Base-by-base conservation (phyloP, 92 coral and sea anemone genomes). In the Zoanthus solanderi region DNA sequence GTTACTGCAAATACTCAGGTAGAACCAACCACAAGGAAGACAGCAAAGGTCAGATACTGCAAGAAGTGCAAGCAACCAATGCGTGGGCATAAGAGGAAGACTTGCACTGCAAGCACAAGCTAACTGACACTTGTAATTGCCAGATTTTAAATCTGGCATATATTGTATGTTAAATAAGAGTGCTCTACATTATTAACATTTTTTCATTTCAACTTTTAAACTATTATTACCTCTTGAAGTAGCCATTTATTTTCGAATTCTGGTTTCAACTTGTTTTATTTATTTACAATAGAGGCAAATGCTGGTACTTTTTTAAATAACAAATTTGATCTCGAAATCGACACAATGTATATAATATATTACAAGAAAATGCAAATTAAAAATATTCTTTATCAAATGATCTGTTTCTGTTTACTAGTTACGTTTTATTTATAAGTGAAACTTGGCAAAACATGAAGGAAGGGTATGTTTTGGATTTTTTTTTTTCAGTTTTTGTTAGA, bases 51-150 rank as follows among this genome's bases (percentile, higher is more conserved):
- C 76, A 30, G 76, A 71, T 71, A 71, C 76, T 71, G 47, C 44
- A 71, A 71, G 44, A 71, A 71, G 47, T 71, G 76, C 76, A 71
- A 71, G 76, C 76, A 71, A 44, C 76, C 76, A 71, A 71, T 71
- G 76, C 52, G 47, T 71, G 76, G 76, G 76, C 76, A 71, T 9
- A 71, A 71, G 76, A 71, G 76, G 47, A 71, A 71, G 44, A 31
- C 76, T 71, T 71, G 76, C 34, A 37, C 76, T 71, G 76, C 76
- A 14, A 31, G 76, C 76, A 71, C 48, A 71, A 71, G 47, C 76
- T 32, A 34, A 44, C 2, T 69, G 74, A 15, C 42, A 34, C 42
- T 34, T 34, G 42, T 34, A 57, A 57, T 13, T n/a, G 17, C 74
- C 74, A 28, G 74, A 69, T 69, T 69, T 71, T 9, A 44, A 71